phyloP scores from a whole-genome alignment of 2,797 vertebrate species.

The Zalophus californianus region DNA sequence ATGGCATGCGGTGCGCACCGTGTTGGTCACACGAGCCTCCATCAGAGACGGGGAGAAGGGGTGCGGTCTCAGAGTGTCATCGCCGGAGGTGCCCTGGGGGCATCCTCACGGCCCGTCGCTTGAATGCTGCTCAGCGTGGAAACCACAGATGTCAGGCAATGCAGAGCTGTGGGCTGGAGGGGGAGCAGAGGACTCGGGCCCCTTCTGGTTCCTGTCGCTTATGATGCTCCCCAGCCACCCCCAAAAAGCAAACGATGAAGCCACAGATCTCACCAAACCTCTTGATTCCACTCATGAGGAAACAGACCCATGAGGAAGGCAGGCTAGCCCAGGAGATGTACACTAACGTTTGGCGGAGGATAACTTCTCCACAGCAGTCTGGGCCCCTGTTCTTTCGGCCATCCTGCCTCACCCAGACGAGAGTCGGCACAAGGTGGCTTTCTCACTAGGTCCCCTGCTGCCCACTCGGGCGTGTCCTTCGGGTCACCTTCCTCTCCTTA shows the following conservation, averaged over 20 bases:
- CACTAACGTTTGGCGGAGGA: accelerated
- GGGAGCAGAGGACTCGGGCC: accelerated
- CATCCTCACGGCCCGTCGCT: accelerated
- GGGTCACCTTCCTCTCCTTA: background rate
- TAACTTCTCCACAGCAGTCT: accelerated
- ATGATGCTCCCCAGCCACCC: accelerated
- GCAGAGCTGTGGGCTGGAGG: accelerated
- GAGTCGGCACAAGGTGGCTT: accelerated
- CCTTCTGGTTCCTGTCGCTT: background rate
- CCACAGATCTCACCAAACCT: background rate
- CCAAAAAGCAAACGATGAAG: background rate
- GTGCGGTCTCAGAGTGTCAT: background rate
- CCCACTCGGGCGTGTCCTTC: background rate
- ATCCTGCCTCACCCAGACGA: background rate
- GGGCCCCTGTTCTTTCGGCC: accelerated
- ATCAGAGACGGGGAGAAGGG: accelerated
- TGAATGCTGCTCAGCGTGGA: accelerated
- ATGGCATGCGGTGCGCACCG: accelerated
- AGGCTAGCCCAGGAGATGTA: background rate
- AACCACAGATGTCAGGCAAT: no score
- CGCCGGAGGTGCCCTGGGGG: background rate
- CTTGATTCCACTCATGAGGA: background rate
- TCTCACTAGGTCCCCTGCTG: background rate
- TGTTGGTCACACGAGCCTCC: accelerated
- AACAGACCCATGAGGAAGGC: background rate